Evolutionary conservation across 2,888 invertebrate genomes (phyloP).

Genomic region (Artemia sp.): DNA sequence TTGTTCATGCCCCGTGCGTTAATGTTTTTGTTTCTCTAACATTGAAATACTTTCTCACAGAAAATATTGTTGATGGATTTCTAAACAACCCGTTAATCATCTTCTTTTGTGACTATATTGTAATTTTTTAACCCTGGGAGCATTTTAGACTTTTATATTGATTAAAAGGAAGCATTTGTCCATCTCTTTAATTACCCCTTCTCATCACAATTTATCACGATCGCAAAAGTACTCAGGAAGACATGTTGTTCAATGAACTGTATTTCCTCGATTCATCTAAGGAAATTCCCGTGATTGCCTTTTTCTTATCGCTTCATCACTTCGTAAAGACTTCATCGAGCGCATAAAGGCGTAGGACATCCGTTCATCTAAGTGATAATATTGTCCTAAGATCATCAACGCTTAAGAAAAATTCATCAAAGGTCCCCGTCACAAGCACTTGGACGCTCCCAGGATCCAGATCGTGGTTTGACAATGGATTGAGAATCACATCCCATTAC

Average conservation of each 20-base stretch:
- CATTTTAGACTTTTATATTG: too few species aligned
- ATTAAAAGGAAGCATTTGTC: slow-evolving; percentile 12
- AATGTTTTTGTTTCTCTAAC: too few species aligned
- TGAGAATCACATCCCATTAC: slow-evolving; percentile 15
- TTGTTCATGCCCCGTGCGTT: too few species aligned
- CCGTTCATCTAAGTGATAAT: slow-evolving; percentile 11
- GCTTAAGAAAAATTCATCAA: slow-evolving; percentile 6
- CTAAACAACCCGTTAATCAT: too few species aligned
- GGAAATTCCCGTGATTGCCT: slow-evolving; percentile 12
- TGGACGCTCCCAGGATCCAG: slow-evolving; percentile 14
- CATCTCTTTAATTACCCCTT: slow-evolving; percentile 6
- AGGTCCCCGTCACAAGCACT: slow-evolving; percentile 9
- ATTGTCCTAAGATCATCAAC: slow-evolving; percentile 12
- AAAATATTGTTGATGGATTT: too few species aligned
- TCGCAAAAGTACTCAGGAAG: neutral
- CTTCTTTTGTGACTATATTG: too few species aligned
- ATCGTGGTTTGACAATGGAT: slow-evolving; percentile 6
- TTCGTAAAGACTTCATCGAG: slow-evolving; percentile 11
- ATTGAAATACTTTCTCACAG: too few species aligned
- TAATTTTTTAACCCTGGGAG: too few species aligned
- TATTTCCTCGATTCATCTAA: slow-evolving; percentile 7
- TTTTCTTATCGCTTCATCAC: slow-evolving; percentile 14
- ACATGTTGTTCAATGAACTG: neutral
- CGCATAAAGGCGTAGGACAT: slow-evolving; percentile 13
- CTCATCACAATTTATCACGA: slow-evolving; percentile 13